phyloP scores from a whole-genome alignment of 2,797 vertebrate genomes.

The Acipenser ruthenus region DNA sequence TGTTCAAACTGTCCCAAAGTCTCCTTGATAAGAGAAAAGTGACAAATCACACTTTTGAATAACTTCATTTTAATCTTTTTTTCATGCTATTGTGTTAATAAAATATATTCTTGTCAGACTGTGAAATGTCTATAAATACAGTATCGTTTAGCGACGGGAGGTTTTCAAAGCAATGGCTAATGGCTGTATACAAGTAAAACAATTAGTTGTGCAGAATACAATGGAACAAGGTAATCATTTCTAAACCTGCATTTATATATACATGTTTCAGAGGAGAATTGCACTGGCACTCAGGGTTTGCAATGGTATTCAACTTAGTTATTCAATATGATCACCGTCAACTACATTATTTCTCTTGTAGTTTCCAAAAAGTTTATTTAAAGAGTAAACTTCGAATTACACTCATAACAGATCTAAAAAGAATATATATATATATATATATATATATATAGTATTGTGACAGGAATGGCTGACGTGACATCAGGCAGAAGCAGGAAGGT shows the following conservation, averaged over 20 bases:
- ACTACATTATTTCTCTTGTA: no score
- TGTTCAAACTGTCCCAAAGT: constrained; percentile 63
- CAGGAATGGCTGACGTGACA: no score
- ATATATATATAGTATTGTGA: constrained; percentile 1
- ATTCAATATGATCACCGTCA: no score
- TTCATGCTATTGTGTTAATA: constrained; percentile 60
- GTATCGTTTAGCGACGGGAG: neutral
- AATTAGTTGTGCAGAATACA: no score
- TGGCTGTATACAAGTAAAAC: neutral
- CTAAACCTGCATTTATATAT: neutral
- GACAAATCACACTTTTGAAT: constrained; percentile 75
- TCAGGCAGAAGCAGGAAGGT: no score
- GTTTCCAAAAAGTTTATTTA: no score
- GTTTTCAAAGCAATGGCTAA: neutral
- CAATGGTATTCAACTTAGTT: no score
- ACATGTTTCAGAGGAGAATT: neutral
- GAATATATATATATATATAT: neutral
- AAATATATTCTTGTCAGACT: constrained; percentile 39
- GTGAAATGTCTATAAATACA: neutral
- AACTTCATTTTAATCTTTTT: constrained; percentile 75
- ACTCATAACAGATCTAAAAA: neutral
- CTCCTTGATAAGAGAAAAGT: constrained; percentile 52
- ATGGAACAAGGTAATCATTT: no score
- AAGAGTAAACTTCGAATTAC: neutral
- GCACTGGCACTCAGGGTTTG: no score